These are phyloP conservation scores for Copidosoma aretas DNA, from an alignment of 2,888 invertebrate species.

Conservation along the genomic window DNA sequence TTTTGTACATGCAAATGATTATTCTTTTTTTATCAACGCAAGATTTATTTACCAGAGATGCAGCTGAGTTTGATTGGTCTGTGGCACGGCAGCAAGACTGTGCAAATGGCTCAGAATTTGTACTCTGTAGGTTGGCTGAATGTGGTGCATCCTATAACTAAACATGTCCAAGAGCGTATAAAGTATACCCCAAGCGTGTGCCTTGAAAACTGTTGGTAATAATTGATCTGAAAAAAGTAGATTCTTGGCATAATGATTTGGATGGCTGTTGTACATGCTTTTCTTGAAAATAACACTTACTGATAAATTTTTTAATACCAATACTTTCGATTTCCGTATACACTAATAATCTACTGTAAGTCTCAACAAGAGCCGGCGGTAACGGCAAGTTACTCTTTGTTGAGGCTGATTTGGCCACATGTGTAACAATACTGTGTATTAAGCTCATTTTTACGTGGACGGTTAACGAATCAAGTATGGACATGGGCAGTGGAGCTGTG, in stretches of 20 bases:
- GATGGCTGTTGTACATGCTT: background rate
- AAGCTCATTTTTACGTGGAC: conserved; percentile 96
- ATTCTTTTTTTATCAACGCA: conserved; percentile 54
- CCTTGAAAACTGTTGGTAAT: conserved; percentile 85
- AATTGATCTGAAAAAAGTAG: conserved; percentile 72
- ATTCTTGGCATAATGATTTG: conserved; percentile 9
- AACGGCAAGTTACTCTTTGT: conserved; percentile 83
- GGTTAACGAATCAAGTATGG: conserved; percentile 89
- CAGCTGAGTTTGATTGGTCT: conserved; percentile 93
- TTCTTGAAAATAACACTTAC: conserved; percentile 22
- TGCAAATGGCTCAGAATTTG: conserved; percentile 91
- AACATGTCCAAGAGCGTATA: conserved; percentile 97
- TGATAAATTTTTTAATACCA: conserved; percentile 93
- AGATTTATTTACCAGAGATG: conserved; percentile 91
- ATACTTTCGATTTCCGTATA: conserved; percentile 97
- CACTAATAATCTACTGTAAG: conserved; percentile 89
- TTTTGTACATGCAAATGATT: background rate
- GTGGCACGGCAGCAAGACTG: conserved; percentile 88
- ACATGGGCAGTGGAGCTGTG: conserved; percentile 89
- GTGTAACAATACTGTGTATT: conserved; percentile 83
- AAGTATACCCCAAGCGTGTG: conserved; percentile 92
- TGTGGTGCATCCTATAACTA: conserved; percentile 94
- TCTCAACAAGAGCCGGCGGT: conserved; percentile 92
- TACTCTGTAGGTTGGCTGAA: conserved; percentile 93
- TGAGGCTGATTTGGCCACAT: conserved; percentile 89